Conservation (phyloP, 30 jellyfish, hydroid and myxozoan species). For the Catostylus mosaicus region DNA sequence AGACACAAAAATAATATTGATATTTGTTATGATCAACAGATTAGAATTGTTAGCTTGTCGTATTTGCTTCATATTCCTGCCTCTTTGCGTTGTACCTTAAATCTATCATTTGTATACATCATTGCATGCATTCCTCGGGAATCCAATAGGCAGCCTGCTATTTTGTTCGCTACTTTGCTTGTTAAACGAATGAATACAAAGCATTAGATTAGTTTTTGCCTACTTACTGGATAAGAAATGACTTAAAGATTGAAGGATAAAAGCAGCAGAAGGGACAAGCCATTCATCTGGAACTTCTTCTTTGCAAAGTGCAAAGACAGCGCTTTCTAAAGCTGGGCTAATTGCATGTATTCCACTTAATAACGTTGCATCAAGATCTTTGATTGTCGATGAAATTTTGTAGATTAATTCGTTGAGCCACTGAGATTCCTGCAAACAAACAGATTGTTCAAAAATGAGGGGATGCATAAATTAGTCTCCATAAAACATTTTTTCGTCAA, state of each 20-base stretch:
- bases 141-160: too few relatives aligned
- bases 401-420: constrained; percentile 34
- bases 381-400: constrained; percentile 37
- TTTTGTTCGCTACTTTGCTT: too few relatives aligned
- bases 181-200: too few relatives aligned
- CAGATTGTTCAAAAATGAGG: not conserved
- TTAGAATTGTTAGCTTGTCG: too few relatives aligned
- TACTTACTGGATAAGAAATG: constrained; percentile 36
- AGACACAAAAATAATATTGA: too few relatives aligned
- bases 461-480: not conserved
- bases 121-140: too few relatives aligned
- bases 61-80: too few relatives aligned
- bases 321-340: not conserved
- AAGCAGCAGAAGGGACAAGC: not conserved
- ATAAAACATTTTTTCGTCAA: too few relatives aligned
- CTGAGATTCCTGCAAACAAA: constrained; percentile 59
- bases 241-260: constrained; percentile 8
- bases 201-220: not conserved
- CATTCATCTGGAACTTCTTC: constrained; percentile 52
- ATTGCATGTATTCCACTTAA: constrained; percentile 65
- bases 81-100: too few relatives aligned
- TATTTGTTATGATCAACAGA: too few relatives aligned
- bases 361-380: constrained; percentile 35
- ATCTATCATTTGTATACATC: too few relatives aligned
- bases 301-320: constrained; percentile 16